Evolutionary conservation across 2,113 vertebrate species (phyloP), one percentile per base, ranked within the genome.

Genomic region (Barbus barbus): DNA sequence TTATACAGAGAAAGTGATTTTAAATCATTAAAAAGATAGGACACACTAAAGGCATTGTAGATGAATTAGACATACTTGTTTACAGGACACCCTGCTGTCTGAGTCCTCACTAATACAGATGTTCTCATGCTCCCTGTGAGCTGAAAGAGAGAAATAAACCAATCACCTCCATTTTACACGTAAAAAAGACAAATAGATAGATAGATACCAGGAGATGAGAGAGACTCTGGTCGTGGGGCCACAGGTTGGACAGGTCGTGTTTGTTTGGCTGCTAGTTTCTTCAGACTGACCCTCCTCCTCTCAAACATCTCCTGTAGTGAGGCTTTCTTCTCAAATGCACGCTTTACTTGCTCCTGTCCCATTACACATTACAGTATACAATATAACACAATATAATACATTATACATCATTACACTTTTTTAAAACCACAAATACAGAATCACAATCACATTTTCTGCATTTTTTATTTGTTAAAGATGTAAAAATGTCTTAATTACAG

Each of bases 181-280:
- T 41, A 1, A 38, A 8, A 38, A 6, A 8, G 38, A 8, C 38
- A 38, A 8, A 41, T 0, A 41, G 38, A 41, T 38, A 41, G 8
- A 41, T 41, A 41, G 38, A 9, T 41, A 41, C 41, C 41, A 28
- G 97, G 95, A 0, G 97, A 98, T 87, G 98, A 98, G 61, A 95
- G 95, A 5, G 95, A 96, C 91, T 99, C 98, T 0, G 98, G 98
- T 83, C 98, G 93, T 3, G 98, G 98, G 44, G 98, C 98, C 44
- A 99, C 98, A 0, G 97, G 96, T 90, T 99, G 98, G 83, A 99
- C 96, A 0, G 98, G 98, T 60, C 98, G 94, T 0, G 93, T 97
- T 90, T 99, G 98, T 92, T 97, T 99, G 88, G 97, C 97, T 4
- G 98, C 98, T 36, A 99, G 93, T 91, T 99, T 99, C 92, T 96